Evolutionary conservation across 1,140 invertebrate genomes (phyloP), one percentile per base, ranked within the genome.

Genomic region (Whitmania pigra): DNA sequence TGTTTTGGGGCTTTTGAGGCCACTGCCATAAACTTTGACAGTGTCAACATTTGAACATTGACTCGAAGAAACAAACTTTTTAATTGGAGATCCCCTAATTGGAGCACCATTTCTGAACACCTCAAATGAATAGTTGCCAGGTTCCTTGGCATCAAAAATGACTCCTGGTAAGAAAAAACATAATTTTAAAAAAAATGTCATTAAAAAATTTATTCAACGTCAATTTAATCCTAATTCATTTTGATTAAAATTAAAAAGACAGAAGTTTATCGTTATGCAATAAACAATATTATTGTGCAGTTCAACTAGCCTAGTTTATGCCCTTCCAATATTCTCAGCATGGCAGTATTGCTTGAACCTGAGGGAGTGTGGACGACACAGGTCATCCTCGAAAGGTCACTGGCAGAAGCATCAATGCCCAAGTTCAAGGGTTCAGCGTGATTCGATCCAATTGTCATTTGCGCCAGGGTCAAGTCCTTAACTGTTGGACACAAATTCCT

Each of bases 21-120:
- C 90, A 0, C 79, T 78, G 18, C 93, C 93, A 5, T 86, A 74
- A 0, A 94, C 90, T 82, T 89, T 88, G n/a, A 97, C 93, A 82
- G 94, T 93, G 78, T 90, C 91, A 43, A 93, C 91, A 79, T 96
- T 91, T 57, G 93, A 93, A 17, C 96, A 91, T 82, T 95, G 92
- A 73, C 89, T 75, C 53, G 73, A 70, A 27, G 88, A 87, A 0
- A 96, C 93, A 73, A 89, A 90, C 76, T 96, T 94, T 81, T 93
- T 93, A 83, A 96, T 96, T 0, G 93, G 93, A 0, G 91, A 93
- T 78, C 93, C 93, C 63, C 88, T 87, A 76, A 97, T 94, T 78
- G 94, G 91, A 75, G 89, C 90, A 57, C 92, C 93, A 87, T 91
- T 86, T 71, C 89, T 87, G 80, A 94, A 94, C 29, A 63, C 9